phyloP scores from a whole-genome alignment of 2,888 invertebrate genomes.

The Hymenopus coronatus region DNA sequence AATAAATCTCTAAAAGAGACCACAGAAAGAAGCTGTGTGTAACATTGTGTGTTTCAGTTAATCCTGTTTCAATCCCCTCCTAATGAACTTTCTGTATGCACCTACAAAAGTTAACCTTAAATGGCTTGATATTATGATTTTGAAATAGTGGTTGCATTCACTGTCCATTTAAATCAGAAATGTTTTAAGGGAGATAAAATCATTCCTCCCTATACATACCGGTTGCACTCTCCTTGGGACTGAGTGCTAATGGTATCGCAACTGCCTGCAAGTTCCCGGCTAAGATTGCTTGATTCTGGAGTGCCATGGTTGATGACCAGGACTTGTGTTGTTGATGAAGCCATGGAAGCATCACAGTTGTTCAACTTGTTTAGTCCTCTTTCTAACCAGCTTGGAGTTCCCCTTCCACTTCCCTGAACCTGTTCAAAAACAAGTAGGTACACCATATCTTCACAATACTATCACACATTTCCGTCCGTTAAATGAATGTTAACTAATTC shows the following conservation, averaged over 20 bases:
- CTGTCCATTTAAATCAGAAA: too few relatives aligned
- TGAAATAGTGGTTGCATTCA: too few relatives aligned
- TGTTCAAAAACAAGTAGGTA: not conserved
- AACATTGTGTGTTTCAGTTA: too few relatives aligned
- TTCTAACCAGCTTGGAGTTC: conserved; percentile 57
- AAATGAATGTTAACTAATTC: too few relatives aligned
- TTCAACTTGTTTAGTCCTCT: conserved; percentile 51
- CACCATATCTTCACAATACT: not conserved
- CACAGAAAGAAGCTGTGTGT: too few relatives aligned
- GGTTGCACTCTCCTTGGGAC: conserved; percentile 1
- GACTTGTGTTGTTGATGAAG: conserved; percentile 51
- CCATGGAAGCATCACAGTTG: conserved; percentile 1
- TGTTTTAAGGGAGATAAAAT: too few relatives aligned
- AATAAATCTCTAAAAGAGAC: too few relatives aligned
- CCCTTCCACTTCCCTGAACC: conserved; percentile 15
- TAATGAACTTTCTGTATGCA: too few relatives aligned
- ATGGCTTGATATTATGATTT: too few relatives aligned
- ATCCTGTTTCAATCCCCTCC: too few relatives aligned
- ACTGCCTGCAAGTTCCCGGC: not conserved
- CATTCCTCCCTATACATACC: not conserved
- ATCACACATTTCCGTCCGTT: not conserved
- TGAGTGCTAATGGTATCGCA: conserved; percentile 19
- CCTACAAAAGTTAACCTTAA: too few relatives aligned
- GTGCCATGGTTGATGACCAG: conserved; percentile 56
- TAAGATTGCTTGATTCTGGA: not conserved